Evolutionary conservation across 1,140 invertebrate species (phyloP).

Genomic region (Bombus waltoni): DNA sequence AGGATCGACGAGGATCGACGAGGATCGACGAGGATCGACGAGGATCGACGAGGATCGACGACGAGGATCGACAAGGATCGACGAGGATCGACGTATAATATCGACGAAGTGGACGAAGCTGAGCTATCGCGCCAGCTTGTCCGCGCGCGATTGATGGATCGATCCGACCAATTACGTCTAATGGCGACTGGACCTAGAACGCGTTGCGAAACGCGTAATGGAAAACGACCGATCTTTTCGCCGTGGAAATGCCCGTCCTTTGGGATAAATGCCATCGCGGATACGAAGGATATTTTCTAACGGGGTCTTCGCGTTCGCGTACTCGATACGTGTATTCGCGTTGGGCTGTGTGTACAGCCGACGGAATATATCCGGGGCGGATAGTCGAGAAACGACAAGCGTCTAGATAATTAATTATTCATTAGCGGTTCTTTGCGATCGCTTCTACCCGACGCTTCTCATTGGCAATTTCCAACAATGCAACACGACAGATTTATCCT

Average conservation of each 20-base stretch:
- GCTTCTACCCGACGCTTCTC: background rate
- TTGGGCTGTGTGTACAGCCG: too few species aligned
- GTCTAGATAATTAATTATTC: background rate
- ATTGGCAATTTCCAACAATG: background rate
- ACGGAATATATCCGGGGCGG: too few species aligned
- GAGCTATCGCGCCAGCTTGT: background rate
- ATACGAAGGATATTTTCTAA: background rate
- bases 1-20: background rate
- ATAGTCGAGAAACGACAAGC: too few species aligned
- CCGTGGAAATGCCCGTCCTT: background rate
- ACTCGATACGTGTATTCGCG: too few species aligned
- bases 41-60: background rate
- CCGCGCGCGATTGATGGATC: slow-evolving; percentile 39
- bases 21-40: background rate
- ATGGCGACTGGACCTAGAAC: slow-evolving; percentile 10
- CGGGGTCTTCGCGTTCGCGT: too few species aligned
- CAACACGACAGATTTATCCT: background rate
- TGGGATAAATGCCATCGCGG: background rate
- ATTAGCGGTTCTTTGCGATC: background rate
- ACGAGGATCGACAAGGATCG: background rate
- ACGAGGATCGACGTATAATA: background rate
- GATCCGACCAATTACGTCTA: slow-evolving; percentile 45
- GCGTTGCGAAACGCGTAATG: slow-evolving; percentile 20
- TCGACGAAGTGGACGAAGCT: background rate
- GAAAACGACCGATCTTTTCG: background rate